Evolutionary conservation across 2,888 invertebrate species (phyloP), one percentile per base, ranked within the genome.

Genomic region (Arctia plantaginis): DNA sequence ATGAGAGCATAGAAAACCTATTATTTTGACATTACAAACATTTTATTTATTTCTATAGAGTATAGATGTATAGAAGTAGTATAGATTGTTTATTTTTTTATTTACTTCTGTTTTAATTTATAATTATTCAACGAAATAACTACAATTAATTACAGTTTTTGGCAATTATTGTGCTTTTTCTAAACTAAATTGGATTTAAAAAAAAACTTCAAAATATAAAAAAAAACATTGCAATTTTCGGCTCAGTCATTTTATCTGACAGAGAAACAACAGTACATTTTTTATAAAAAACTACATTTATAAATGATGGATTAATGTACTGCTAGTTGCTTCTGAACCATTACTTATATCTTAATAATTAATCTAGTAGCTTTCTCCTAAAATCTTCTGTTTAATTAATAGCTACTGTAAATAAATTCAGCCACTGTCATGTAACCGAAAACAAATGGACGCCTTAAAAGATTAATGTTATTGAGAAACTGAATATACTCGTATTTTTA

Each of bases 301-400:
- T 1, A 55, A n/a, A 20, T 13, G 27, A 59, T 27, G 12, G 18
- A 4, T 59, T 3, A 7, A n/a, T 7, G 4, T 3, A 10, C 12
- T 55, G 10, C n/a, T 55, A 10, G n/a, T 59, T 59, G 12, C 27
- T 59, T 27, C 13, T 59, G 15, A 27, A 59, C 27, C 27, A 27
- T 59, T 30, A 30, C 1, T 86, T 85, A 83, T 84, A 84, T 82
- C 78, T 77, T 73, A 73, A 81, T 82, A 85, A 89, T 86, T 86
- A 86, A 88, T 87, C 82, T 79, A 77, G 72, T 75, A 75, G 77
- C 76, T 87, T 82, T 84, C 80, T 81, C 55, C 71, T 77, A 75
- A 74, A 89, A 90, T 90, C 86, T 86, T 83, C 77, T 79, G 47
- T 84, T 81, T 87, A 89, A 91, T 90, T 90, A 90, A 91, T 91